Evolutionary conservation across 2,888 invertebrate genomes (phyloP).

Genomic region (Tortrix viridana): DNA sequence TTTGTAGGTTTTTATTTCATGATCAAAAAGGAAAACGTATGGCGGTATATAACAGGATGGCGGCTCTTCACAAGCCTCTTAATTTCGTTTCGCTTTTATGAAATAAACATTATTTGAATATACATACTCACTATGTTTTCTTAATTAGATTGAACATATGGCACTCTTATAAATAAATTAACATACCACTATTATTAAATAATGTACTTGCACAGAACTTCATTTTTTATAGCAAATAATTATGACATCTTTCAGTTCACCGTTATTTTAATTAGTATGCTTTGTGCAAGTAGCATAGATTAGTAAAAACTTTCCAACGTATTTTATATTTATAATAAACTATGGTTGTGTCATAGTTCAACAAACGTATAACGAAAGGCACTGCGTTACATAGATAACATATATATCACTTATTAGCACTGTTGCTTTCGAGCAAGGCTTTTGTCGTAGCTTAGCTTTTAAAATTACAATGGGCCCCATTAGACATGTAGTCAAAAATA

Average conservation of each 20-base stretch:
- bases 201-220: not conserved
- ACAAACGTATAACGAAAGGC: slow-evolving; percentile 30
- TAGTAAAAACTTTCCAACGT: slow-evolving; percentile 14
- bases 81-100: slow-evolving; percentile 9
- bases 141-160: slow-evolving; percentile 17
- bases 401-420: slow-evolving; percentile 33
- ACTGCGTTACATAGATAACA: slow-evolving; percentile 18
- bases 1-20: too few relatives aligned
- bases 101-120: slow-evolving; percentile 6
- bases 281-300: not conserved
- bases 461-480: too few relatives aligned
- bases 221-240: too few relatives aligned
- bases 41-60: too few relatives aligned
- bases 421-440: slow-evolving; percentile 15
- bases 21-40: too few relatives aligned
- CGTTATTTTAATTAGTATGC: not conserved
- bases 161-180: slow-evolving; percentile 21
- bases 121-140: not conserved
- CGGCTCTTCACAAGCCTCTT: too few relatives aligned
- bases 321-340: too few relatives aligned
- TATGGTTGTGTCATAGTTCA: not conserved
- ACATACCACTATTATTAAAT: slow-evolving; percentile 15
- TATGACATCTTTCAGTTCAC: too few relatives aligned
- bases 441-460: not conserved
- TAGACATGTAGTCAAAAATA: too few relatives aligned